Conservation (phyloP, 2,888 invertebrate species). For the Oxycera nigricornis region DNA sequence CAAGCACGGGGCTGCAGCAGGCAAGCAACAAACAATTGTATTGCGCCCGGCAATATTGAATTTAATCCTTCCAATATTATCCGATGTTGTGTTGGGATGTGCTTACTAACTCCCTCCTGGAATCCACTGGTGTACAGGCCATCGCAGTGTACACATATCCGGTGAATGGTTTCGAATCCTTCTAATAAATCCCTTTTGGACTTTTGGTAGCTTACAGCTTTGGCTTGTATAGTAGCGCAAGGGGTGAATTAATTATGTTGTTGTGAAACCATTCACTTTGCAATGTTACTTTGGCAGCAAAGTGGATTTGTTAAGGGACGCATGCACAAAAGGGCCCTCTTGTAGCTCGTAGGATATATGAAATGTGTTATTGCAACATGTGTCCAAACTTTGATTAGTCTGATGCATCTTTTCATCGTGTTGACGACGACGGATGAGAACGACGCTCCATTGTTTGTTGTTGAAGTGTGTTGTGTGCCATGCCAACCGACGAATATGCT, state of each 20-base stretch:
- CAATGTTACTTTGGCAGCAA: not conserved
- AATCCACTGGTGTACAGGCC: not conserved
- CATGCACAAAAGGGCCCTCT: not conserved
- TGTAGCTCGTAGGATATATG: not conserved
- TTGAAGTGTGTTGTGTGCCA: too few relatives aligned
- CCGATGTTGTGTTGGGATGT: too few relatives aligned
- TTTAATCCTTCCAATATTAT: constrained; percentile 5
- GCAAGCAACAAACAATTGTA: constrained; percentile 10
- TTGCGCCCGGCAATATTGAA: not conserved
- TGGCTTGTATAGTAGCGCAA: not conserved
- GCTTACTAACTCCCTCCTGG: too few relatives aligned
- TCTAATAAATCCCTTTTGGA: constrained; percentile 18
- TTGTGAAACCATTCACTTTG: constrained; percentile 20
- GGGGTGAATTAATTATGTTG: constrained; percentile 30
- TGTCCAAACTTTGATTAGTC: constrained; percentile 22
- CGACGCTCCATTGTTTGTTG: not conserved
- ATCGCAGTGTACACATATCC: not conserved
- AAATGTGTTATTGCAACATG: constrained; percentile 14
- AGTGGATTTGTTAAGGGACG: constrained; percentile 8
- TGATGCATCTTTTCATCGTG: not conserved
- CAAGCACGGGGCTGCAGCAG: not conserved
- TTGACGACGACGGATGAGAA: not conserved
- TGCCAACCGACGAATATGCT: too few relatives aligned
- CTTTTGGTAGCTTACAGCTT: constrained; percentile 7
- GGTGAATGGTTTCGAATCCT: not conserved